Percentiles rank a stretch among this genome's conserved stretches.
Conservation (phyloP, 2,797 vertebrate genomes). For the Chelon labrosus region DNA sequence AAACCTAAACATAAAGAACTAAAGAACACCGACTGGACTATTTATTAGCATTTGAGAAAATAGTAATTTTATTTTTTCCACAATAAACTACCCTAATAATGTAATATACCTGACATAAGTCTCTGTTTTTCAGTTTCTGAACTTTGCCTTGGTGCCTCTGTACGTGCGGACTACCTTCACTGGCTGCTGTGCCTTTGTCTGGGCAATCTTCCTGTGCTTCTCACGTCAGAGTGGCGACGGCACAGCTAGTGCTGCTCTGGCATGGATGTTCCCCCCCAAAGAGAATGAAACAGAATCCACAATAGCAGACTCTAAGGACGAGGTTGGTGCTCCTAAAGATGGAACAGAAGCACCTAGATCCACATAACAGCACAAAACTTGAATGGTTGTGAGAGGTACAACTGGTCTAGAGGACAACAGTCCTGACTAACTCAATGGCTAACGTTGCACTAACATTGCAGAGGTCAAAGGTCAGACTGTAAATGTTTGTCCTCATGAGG, state of each 20-base stretch:
- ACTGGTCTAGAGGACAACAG: not conserved
- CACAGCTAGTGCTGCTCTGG: conserved; percentile 82
- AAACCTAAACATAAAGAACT: not conserved
- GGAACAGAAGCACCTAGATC: conserved; percentile 27
- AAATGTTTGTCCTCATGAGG: not conserved
- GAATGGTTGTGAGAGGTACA: conserved; percentile 1
- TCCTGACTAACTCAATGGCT: not conserved
- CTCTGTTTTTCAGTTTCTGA: conserved; percentile 85
- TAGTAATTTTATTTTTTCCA: too few relatives aligned
- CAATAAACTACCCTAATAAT: too few relatives aligned
- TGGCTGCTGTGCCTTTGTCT: conserved; percentile 91
- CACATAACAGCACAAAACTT: conserved; percentile 16
- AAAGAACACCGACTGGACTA: too few relatives aligned
- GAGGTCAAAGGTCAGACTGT: not conserved
- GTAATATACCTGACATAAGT: too few relatives aligned
- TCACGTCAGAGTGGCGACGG: conserved; percentile 90
- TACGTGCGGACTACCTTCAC: conserved; percentile 89
- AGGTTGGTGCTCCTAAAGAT: conserved; percentile 28
- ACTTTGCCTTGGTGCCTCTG: conserved; percentile 91
- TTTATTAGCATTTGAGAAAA: too few relatives aligned
- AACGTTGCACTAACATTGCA: conserved; percentile 12
- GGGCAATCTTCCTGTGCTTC: conserved; percentile 93
- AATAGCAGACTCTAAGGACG: conserved; percentile 3
- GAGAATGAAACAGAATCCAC: conserved; percentile 1
- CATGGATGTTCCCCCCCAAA: conserved; percentile 73